Evolutionary conservation across 2,797 vertebrate species (phyloP).

Genomic region (Pampus argenteus): DNA sequence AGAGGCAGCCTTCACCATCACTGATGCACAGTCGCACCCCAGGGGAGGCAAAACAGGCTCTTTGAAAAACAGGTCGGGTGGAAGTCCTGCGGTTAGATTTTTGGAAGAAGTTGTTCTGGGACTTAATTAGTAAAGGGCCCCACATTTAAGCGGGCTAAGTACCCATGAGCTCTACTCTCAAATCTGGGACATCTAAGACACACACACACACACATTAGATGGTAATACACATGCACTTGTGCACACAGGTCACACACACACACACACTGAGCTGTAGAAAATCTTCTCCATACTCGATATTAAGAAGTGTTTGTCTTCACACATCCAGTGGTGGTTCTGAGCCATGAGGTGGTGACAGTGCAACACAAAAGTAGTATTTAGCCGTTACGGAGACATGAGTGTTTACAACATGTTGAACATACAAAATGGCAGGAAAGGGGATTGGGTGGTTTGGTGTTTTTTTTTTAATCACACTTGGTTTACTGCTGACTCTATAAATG

Average conservation of each 20-base stretch:
- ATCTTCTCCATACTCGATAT: background rate
- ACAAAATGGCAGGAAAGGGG: background rate
- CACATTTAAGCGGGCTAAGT: slow-evolving; percentile 59
- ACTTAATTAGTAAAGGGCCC: slow-evolving; percentile 79
- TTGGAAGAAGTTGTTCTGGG: slow-evolving; percentile 71
- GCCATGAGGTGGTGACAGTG: no score
- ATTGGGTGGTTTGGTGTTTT: background rate
- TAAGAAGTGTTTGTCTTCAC: background rate
- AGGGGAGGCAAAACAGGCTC: slow-evolving; percentile 35
- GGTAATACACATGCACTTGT: background rate
- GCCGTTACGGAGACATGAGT: background rate
- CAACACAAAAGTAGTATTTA: no score
- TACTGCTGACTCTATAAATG: background rate
- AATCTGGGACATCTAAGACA: slow-evolving; percentile 72
- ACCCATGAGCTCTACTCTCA: slow-evolving; percentile 71
- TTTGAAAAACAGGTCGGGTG: slow-evolving; percentile 68
- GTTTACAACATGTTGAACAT: background rate
- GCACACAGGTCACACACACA: background rate
- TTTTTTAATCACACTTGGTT: no score
- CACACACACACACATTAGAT: slow-evolving; percentile 9
- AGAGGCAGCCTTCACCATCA: background rate
- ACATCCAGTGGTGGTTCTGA: background rate
- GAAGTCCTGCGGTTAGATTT: slow-evolving; percentile 72
- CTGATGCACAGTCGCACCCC: slow-evolving; percentile 25
- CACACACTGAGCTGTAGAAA: slow-evolving; percentile 5